A percentile compares a stretch with the other conserved stretches of the same genome.
phyloP scores from a whole-genome alignment of 2,888 invertebrate genomes.

The Drosophila tripunctata region DNA sequence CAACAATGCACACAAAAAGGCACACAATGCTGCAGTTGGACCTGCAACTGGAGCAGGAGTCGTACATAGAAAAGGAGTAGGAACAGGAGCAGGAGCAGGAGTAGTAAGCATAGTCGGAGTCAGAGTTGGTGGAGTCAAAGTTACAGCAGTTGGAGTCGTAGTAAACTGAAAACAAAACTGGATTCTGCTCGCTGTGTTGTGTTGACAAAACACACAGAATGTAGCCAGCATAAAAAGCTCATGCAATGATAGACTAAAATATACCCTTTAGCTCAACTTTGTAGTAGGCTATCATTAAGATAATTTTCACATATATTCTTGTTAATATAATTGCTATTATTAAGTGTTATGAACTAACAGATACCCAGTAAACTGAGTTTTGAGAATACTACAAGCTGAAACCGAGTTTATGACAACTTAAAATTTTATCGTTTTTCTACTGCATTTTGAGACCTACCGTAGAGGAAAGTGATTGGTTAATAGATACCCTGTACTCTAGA shows the following conservation, averaged over 20 bases:
- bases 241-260: neutral
- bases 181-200: slow-evolving; percentile 30
- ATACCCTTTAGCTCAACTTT: neutral
- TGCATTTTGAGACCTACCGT: no score
- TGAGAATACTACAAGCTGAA: no score
- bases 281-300: neutral
- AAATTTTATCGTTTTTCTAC: no score
- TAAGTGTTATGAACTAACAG: no score
- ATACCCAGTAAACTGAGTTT: neutral
- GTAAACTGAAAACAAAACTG: no score
- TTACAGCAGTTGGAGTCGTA: slow-evolving; percentile 19
- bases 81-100: slow-evolving; percentile 22
- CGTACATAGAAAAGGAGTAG: no score
- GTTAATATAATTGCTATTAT: neutral
- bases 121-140: slow-evolving; percentile 15
- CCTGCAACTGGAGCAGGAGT: slow-evolving; percentile 10
- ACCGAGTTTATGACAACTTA: no score
- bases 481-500: neutral
- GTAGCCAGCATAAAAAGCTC: slow-evolving; percentile 10
- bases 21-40: slow-evolving; percentile 56
- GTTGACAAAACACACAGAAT: slow-evolving; percentile 61
- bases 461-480: neutral
- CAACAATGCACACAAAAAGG: slow-evolving; percentile 74
- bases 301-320: neutral
- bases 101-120: neutral